phyloP scores from a whole-genome alignment of 2,113 vertebrate species.

The Grus americana region DNA sequence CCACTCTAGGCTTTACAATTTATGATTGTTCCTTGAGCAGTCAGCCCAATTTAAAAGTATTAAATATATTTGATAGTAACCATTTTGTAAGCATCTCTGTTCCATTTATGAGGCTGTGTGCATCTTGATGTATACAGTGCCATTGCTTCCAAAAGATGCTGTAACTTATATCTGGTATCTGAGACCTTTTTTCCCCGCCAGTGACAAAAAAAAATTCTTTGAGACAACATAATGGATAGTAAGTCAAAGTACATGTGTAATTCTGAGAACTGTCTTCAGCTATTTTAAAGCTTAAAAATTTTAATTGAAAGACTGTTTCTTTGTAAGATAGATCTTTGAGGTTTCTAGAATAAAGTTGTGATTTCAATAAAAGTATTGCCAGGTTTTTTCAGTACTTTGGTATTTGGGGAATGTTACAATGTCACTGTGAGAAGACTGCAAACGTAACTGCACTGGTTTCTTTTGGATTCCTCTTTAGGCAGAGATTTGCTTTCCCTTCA shows the following conservation, averaged over 20 bases:
- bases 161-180: background rate
- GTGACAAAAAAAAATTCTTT: background rate
- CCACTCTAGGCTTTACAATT: background rate
- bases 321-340: background rate
- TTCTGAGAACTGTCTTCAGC: background rate
- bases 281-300: background rate
- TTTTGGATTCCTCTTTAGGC: background rate
- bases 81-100: background rate
- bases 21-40: background rate
- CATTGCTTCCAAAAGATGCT: background rate
- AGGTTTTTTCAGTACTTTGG: background rate
- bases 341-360: background rate
- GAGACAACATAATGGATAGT: background rate
- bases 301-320: background rate
- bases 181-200: fast-evolving
- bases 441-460: background rate
- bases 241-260: background rate
- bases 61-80: background rate
- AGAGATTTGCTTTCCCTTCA: background rate
- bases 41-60: background rate
- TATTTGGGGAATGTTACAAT: background rate
- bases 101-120: background rate
- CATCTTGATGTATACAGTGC: background rate
- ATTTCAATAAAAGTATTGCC: background rate
- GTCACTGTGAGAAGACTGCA: background rate